phyloP scores from a whole-genome alignment of 2,113 vertebrate genomes.

The Manacus vitellinus region DNA sequence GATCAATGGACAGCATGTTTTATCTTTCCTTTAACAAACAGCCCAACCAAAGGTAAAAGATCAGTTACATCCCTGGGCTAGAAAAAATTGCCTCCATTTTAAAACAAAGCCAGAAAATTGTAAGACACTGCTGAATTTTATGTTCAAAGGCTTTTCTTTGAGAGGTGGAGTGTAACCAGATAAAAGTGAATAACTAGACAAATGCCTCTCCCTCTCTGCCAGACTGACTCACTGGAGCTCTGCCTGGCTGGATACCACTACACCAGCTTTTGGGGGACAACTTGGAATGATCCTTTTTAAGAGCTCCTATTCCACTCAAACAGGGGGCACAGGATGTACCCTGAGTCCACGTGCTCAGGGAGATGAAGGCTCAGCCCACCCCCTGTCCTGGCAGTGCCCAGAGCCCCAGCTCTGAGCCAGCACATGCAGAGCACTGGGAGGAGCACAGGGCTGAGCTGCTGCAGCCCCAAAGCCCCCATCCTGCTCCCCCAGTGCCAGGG shows the following conservation, averaged over 20 bases:
- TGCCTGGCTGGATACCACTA: background rate
- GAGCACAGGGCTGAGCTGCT: background rate
- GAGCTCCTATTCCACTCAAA: background rate
- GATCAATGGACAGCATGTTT: background rate
- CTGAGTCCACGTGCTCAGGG: background rate
- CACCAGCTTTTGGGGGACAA: background rate
- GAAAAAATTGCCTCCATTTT: background rate
- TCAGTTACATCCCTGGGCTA: background rate
- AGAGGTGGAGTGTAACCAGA: background rate
- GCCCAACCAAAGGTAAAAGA: background rate
- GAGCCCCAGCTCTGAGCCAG: background rate
- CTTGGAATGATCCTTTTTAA: accelerated
- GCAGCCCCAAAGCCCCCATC: background rate
- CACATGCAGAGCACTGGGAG: background rate
- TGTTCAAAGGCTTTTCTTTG: background rate
- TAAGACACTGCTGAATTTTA: background rate
- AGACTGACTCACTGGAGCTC: background rate
- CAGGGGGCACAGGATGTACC: background rate
- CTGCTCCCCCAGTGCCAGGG: background rate
- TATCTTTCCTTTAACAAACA: background rate
- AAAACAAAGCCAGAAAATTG: background rate
- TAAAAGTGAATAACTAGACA: background rate
- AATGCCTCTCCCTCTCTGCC: background rate
- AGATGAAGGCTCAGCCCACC: background rate
- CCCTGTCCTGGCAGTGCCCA: accelerated